Conservation (phyloP, 2,113 vertebrate genomes). For the Rutilus rutilus region DNA sequence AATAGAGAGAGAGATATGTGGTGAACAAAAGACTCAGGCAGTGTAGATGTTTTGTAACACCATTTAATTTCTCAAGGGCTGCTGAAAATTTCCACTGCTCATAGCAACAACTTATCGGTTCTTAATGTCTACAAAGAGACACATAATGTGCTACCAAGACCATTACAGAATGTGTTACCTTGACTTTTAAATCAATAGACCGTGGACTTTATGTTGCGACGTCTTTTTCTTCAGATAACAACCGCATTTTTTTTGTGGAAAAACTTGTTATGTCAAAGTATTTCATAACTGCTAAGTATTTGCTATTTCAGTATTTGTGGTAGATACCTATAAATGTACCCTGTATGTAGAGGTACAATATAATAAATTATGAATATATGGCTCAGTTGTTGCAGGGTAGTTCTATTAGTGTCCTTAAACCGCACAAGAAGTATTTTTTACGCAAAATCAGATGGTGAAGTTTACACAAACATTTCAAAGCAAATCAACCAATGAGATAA, state of each 20-base stretch:
- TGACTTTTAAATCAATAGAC: not conserved
- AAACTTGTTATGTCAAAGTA: slow-evolving; percentile 40
- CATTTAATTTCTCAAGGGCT: slow-evolving; percentile 73
- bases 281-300: slow-evolving; percentile 40
- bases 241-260: slow-evolving; percentile 31
- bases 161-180: slow-evolving; percentile 14
- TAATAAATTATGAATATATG: slow-evolving; percentile 33
- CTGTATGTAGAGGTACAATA: slow-evolving; percentile 41
- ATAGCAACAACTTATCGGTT: slow-evolving; percentile 56
- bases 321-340: slow-evolving; percentile 46
- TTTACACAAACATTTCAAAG: slow-evolving; percentile 52
- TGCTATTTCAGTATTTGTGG: slow-evolving; percentile 52
- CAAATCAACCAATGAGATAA: slow-evolving; percentile 58
- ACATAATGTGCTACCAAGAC: slow-evolving; percentile 65
- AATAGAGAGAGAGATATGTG: slow-evolving; percentile 36
- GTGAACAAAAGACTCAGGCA: slow-evolving; percentile 49
- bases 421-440: slow-evolving; percentile 41
- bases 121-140: slow-evolving; percentile 48
- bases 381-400: slow-evolving; percentile 51
- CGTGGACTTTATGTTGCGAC: slow-evolving; percentile 27
- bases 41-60: slow-evolving; percentile 51
- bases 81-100: slow-evolving; percentile 73
- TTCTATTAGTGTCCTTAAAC: slow-evolving; percentile 47
- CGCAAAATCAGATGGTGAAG: slow-evolving; percentile 32
- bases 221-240: slow-evolving; percentile 45